Evolutionary conservation across 2,113 vertebrate species (phyloP), one percentile per base, ranked within the genome.

Genomic region (Mesocricetus auratus): DNA sequence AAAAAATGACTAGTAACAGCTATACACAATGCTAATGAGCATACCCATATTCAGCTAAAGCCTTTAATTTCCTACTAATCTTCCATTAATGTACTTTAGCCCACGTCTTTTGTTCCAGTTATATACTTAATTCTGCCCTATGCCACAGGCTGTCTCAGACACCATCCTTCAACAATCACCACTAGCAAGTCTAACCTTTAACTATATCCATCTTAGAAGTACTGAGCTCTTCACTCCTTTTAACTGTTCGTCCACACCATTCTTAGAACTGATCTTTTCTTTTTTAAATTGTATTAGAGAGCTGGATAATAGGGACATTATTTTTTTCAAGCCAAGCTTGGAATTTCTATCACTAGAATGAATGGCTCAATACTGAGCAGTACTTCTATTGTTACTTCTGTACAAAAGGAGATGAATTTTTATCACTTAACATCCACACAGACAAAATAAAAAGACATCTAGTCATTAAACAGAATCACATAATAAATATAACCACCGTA

Each of bases 391-490:
- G 69, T 94, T 81, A 85, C 7, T 90, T 22, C 75, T 91, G 42
- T 47, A 88, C 15, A 81, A 42, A 5, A 85, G 86, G 82, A 50
- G 36, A 78, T 19, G 93, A 79, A 82, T 73, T 86, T 77, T 93
- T 56, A 89, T 45, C 53, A 86, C 66, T 97, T 79, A 91, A 88
- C 36, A 47, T 91, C 29, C 1, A 45, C 39, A 47, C 89, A n/a
- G 62, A 86, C 91, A 86, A 39, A 93, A 60, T 53, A 75, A 86
- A 97, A 95, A 96, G 12, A 45, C 16, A 94, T 36, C 15, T 78
- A 64, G 24, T 45, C 78, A 91, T 50, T 94, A 90, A 58, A n/a
- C 12, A 95, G 13, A 91, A 95, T 74, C 62, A 71, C 19, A 81
- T 60, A 91, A 66, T 45, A 87, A 95, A 50, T 16, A 45, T 5